These are phyloP conservation scores for Cylloceria caligata DNA, from an alignment of 2,888 invertebrate genomes.

Conservation along the genomic window DNA sequence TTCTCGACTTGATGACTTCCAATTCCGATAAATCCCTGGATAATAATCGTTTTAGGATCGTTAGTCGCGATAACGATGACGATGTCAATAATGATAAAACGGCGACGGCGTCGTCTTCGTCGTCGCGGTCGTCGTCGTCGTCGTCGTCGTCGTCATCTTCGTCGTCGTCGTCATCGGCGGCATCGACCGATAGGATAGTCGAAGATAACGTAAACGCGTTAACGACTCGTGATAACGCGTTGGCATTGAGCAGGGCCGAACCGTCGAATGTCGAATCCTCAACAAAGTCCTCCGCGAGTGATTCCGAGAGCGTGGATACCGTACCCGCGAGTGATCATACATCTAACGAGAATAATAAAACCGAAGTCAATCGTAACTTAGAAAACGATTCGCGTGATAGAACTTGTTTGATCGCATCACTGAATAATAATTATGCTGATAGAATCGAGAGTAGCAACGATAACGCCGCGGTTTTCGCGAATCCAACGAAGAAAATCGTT, in stretches of 20 bases:
- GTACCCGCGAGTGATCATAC: conserved; percentile 45
- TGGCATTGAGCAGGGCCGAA: conserved; percentile 52
- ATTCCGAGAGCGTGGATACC: conserved; percentile 62
- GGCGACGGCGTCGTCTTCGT: conserved; percentile 59
- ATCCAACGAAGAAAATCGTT: conserved; percentile 41
- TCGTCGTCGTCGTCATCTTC: conserved; percentile 61
- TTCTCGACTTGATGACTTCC: conserved; percentile 79
- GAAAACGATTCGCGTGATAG: conserved; percentile 38
- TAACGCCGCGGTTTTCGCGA: not conserved
- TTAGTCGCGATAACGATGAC: conserved; percentile 74
- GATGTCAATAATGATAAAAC: conserved; percentile 58
- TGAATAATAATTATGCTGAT: conserved; percentile 51
- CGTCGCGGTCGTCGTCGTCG: conserved; percentile 65
- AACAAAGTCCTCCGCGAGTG: conserved; percentile 67
- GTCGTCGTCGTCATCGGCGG: conserved; percentile 63
- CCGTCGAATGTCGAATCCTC: conserved; percentile 59
- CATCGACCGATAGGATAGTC: conserved; percentile 65
- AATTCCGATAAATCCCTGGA: conserved; percentile 82
- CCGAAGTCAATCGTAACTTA: conserved; percentile 57
- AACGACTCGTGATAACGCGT: conserved; percentile 56
- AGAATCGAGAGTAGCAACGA: conserved; percentile 42
- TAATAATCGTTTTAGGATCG: conserved; percentile 82
- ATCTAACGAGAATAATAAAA: conserved; percentile 46
- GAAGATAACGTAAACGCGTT: conserved; percentile 64
- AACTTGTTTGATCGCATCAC: conserved; percentile 7